Base-by-base conservation (phyloP, 1,140 invertebrate genomes). In the Microplitis mediator region DNA sequence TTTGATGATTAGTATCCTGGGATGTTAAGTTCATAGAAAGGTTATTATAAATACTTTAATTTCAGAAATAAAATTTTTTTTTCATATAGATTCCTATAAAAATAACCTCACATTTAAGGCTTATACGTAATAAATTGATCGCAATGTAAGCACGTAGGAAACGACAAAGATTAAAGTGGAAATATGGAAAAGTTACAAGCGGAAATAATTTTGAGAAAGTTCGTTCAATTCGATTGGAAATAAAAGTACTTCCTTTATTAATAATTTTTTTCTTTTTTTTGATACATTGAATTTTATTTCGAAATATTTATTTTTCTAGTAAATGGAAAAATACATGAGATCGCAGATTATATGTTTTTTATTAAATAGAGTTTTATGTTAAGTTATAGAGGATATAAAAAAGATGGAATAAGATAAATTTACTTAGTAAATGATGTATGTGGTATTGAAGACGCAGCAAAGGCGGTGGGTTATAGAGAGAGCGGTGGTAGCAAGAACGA, bases 101-200 rank as follows among this genome's bases (percentile, higher is more conserved):
- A 56, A 56, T 23, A 23, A 56, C 52, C 13, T 54, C 8, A 54
- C n/a, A 56, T 23, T 56, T 6, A 14, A 23, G 52, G 16, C 60
- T 23, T 32, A 31, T 13, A 13, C 31, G 31, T 61, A 6, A 61
- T 61, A 61, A 61, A 61, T 61, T 61, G 60, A 61, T 61, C 60
- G 32, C 16, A 32, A 35, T 61, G 60, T 61, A 61, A 61, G 60
- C 60, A 61, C 60, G 32, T 61, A 61, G 60, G 60, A 61, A 61
- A 32, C 60, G 32, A 23, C 23, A 32, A 32, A 61, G 32, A 61
- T 61, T 61, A 61, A 31, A 61, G 32, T 35, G 60, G 60, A 61
- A 61, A 61, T 61, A 32, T 61, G 60, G 60, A 61, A 61, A 61
- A 61, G 16, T 61, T 23, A 56, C 32, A 35, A 13, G 16, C 32